These are phyloP conservation scores for Sinelater perroti DNA, from an alignment of 2,888 invertebrate genomes.

Conservation along the genomic window DNA sequence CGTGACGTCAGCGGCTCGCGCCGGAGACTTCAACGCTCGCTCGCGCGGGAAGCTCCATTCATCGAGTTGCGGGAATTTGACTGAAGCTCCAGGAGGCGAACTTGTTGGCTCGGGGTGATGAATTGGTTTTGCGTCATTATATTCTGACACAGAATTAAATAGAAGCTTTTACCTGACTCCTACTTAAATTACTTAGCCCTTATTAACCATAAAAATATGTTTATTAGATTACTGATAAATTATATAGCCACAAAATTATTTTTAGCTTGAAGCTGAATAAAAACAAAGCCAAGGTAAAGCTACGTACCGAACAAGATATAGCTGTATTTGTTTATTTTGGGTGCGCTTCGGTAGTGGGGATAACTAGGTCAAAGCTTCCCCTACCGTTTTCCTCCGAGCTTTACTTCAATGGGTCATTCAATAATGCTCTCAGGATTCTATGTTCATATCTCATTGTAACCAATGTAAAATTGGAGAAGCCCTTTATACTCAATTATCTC, in stretches of 20 bases:
- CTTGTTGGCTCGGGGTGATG: too few relatives aligned
- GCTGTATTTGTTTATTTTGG: slow-evolving; percentile 44
- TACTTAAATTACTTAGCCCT: too few relatives aligned
- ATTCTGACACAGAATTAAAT: too few relatives aligned
- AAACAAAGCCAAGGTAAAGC: slow-evolving; percentile 33
- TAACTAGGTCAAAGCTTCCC: slow-evolving; percentile 47
- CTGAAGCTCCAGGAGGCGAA: too few relatives aligned
- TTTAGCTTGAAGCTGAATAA: slow-evolving; percentile 19
- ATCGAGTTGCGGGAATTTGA: too few relatives aligned
- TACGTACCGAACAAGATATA: slow-evolving; percentile 35
- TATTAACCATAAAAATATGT: too few relatives aligned
- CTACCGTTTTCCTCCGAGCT: slow-evolving; percentile 40
- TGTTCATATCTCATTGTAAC: slow-evolving; percentile 29
- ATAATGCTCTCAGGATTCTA: slow-evolving; percentile 37
- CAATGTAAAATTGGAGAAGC: slow-evolving; percentile 21
- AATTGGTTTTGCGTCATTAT: too few relatives aligned
- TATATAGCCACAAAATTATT: too few relatives aligned
- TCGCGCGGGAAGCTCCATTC: slow-evolving; percentile 19
- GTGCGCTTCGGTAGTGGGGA: slow-evolving; percentile 35
- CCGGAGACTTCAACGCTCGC: slow-evolving; percentile 22
- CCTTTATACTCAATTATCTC: background rate
- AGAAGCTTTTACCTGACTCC: too few relatives aligned
- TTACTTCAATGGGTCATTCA: slow-evolving; percentile 48
- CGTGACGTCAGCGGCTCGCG: slow-evolving; percentile 40
- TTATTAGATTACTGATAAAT: too few relatives aligned